Evolutionary conservation across 2,888 invertebrate species (phyloP).

Genomic region (Formica aserva): DNA sequence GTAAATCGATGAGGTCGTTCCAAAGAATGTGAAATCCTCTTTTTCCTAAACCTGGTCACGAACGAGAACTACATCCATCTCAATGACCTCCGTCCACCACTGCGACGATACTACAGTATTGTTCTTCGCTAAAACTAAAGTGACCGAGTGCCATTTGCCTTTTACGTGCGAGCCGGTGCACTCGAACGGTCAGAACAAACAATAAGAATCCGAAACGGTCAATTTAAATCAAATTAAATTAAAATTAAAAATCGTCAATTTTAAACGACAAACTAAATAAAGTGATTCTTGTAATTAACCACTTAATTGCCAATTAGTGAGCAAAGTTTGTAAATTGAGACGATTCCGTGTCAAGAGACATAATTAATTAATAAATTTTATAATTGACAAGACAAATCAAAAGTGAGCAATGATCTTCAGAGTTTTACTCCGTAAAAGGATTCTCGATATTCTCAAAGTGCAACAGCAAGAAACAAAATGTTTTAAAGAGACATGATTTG

Average conservation of each 20-base stretch:
- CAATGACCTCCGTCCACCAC: conserved; percentile 78
- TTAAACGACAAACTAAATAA: background rate
- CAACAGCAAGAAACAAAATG: background rate
- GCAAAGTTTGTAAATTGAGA: background rate
- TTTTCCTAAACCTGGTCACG: conserved; percentile 80
- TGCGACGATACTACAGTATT: conserved; percentile 55
- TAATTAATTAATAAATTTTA: background rate
- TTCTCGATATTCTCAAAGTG: background rate
- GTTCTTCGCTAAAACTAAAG: conserved; percentile 68
- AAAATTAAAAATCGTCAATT: background rate
- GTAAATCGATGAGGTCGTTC: conserved; percentile 27
- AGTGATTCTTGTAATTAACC: background rate
- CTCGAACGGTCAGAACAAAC: conserved; percentile 30
- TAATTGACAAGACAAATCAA: background rate
- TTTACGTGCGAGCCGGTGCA: conserved; percentile 69
- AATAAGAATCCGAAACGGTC: conserved; percentile 12
- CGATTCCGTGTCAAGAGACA: background rate
- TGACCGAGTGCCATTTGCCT: conserved; percentile 74
- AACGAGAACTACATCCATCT: conserved; percentile 82
- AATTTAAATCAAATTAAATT: background rate
- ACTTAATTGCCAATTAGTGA: background rate
- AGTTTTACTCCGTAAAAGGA: background rate
- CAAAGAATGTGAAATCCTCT: conserved; percentile 72
- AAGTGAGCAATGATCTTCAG: background rate
- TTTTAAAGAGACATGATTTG: background rate